Percentiles rank a stretch among this genome's conserved stretches.
Evolutionary conservation across 2,797 vertebrate genomes (phyloP).

Genomic region (Falco concolor): DNA sequence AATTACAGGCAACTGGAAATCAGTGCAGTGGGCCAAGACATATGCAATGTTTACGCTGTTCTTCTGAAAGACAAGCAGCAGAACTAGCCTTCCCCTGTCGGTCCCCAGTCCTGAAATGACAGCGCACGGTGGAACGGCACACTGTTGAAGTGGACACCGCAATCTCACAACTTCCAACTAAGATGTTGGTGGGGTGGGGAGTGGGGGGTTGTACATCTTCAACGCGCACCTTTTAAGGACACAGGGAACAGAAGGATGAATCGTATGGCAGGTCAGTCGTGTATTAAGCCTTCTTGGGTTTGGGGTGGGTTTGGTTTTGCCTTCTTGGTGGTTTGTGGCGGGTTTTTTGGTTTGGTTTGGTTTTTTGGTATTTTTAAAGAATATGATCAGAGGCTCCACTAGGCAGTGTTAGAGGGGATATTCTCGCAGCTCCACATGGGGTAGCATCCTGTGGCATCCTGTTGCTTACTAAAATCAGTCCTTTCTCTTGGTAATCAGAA

Average conservation of each 20-base stretch:
- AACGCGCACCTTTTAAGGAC: neutral
- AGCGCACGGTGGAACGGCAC: fast-evolving
- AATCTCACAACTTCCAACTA: neutral
- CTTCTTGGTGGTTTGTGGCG: too few relatives aligned
- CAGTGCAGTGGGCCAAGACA: neutral
- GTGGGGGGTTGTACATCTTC: neutral
- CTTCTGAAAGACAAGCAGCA: neutral
- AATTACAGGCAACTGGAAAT: neutral
- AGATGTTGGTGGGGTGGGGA: neutral
- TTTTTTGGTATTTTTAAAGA: neutral
- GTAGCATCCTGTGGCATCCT: neutral
- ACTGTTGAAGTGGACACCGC: fast-evolving
- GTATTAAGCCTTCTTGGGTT: neutral
- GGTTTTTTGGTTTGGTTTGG: neutral
- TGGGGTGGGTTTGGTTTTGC: too few relatives aligned
- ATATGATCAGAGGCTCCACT: neutral
- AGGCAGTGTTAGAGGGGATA: neutral
- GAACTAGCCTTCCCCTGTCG: neutral
- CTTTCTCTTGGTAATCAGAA: neutral
- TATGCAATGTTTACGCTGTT: neutral
- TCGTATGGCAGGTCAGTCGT: neutral
- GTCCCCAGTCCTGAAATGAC: neutral
- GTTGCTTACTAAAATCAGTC: neutral
- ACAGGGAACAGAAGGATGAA: neutral
- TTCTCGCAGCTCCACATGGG: neutral